These are phyloP conservation scores for Apis cerana DNA, from an alignment of 1,140 invertebrate genomes.

Conservation along the genomic window DNA sequence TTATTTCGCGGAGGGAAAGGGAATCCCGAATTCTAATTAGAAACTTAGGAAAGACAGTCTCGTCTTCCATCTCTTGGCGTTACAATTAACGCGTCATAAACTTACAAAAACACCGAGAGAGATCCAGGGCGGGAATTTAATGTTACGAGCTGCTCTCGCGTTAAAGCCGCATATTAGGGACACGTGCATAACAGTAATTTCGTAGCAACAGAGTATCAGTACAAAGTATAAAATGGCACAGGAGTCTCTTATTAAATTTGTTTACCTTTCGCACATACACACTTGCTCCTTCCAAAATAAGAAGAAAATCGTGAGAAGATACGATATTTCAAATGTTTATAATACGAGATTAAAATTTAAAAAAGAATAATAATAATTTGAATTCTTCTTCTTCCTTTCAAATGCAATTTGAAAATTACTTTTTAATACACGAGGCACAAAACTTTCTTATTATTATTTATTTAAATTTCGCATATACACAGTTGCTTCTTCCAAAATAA, in stretches of 20 bases:
- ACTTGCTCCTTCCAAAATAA: no score
- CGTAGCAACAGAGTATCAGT: accelerated
- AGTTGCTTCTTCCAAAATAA: no score
- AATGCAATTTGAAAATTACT: no score
- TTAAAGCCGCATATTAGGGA: not conserved
- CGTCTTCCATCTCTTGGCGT: not conserved
- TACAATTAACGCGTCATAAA: conserved; percentile 18
- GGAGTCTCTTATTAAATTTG: not conserved
- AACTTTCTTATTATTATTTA: no score
- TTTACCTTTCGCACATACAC: no score
- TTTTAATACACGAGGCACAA: no score
- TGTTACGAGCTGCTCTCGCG: not conserved
- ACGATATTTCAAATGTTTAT: no score
- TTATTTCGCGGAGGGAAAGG: not conserved
- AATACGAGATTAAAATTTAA: no score
- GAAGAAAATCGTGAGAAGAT: no score
- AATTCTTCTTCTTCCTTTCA: no score
- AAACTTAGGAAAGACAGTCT: not conserved
- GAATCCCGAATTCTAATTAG: conserved; percentile 1
- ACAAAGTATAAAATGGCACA: not conserved
- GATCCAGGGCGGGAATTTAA: conserved; percentile 1
- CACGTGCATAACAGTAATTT: not conserved
- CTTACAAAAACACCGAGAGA: not conserved
- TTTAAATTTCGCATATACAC: no score
- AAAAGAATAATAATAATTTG: no score